These are phyloP conservation scores for Perca fluviatilis DNA, from an alignment of 2,113 vertebrate species.

Conservation along the genomic window DNA sequence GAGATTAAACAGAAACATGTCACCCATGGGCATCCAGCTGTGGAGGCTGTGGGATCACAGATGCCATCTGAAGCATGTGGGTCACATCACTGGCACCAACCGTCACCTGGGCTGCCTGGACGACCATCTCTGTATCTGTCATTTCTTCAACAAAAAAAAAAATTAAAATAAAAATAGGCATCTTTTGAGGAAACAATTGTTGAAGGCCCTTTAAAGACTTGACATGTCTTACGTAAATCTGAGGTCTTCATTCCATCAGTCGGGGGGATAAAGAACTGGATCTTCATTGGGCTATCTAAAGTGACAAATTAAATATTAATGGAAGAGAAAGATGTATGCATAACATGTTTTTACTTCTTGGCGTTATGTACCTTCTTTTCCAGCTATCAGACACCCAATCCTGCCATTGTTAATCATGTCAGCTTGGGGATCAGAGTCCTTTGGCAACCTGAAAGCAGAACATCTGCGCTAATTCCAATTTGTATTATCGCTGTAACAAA, in stretches of 20 bases:
- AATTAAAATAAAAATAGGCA: background rate
- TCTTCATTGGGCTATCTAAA: conserved; percentile 83
- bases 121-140: background rate
- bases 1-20: conserved; percentile 21
- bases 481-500: background rate
- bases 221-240: conserved; percentile 74
- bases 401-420: conserved; percentile 85
- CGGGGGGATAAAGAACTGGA: conserved; percentile 86
- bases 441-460: conserved; percentile 65
- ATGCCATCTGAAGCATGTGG: conserved; percentile 75
- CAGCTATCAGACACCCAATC: conserved; percentile 82
- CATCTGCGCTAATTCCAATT: background rate
- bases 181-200: background rate
- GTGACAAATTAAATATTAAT: background rate
- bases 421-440: conserved; percentile 61
- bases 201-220: background rate
- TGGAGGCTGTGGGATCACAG: conserved; percentile 73
- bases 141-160: background rate
- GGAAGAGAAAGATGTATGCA: background rate
- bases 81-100: conserved; percentile 48
- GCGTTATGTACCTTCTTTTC: conserved; percentile 74
- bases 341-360: background rate
- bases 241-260: conserved; percentile 72
- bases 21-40: conserved; percentile 77
- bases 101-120: conserved; percentile 72